phyloP scores from a whole-genome alignment of 2,113 vertebrate genomes.

The Dasypus novemcinctus region DNA sequence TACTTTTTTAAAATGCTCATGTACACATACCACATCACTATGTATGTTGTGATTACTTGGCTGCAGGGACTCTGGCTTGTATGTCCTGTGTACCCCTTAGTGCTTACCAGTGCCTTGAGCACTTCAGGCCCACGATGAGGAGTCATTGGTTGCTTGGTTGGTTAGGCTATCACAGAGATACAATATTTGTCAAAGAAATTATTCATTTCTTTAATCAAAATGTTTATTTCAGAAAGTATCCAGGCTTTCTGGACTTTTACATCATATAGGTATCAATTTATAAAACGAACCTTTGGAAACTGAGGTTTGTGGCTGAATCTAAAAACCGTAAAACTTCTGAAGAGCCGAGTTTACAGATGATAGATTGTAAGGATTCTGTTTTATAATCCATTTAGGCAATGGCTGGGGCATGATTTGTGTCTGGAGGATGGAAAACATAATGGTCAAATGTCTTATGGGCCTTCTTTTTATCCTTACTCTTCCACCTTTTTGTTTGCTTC shows the following conservation, averaged over 20 bases:
- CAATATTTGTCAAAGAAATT: neutral
- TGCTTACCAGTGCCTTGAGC: neutral
- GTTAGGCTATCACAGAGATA: neutral
- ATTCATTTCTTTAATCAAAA: constrained; percentile 26
- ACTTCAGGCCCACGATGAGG: neutral
- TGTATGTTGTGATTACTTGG: neutral
- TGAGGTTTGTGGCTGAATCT: neutral
- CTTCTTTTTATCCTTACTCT: neutral
- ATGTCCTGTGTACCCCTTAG: neutral
- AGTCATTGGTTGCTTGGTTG: neutral
- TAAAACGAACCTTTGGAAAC: constrained; percentile 27
- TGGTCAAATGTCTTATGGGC: neutral
- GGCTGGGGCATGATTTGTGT: neutral
- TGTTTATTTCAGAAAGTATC: constrained; percentile 56
- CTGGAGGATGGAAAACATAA: neutral
- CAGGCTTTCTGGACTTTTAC: constrained; percentile 21
- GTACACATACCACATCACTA: neutral
- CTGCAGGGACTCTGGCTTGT: neutral
- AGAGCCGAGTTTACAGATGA: neutral
- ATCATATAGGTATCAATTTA: neutral
- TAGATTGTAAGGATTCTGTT: neutral
- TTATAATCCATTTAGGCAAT: neutral
- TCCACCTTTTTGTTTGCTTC: neutral
- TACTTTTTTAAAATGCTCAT: neutral
- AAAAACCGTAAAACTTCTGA: constrained; percentile 26